Evolutionary conservation across 2,888 invertebrate genomes (phyloP), one percentile per base, ranked within the genome.

Genomic region (Arctia plantaginis): DNA sequence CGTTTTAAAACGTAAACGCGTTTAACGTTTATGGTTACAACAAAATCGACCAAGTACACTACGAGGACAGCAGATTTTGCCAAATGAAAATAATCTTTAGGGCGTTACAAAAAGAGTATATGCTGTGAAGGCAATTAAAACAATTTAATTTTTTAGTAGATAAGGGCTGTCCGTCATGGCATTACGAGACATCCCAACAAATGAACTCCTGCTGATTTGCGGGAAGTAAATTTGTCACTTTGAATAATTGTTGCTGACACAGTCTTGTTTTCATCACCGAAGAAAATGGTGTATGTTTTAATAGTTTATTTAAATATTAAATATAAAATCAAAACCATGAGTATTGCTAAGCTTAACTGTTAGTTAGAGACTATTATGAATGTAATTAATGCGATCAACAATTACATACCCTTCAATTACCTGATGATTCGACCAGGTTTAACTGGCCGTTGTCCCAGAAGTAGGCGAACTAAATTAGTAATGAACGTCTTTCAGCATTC

Each of bases 91-190:
- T 77, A 30, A 67, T 79, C 82, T 64, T 67, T 85, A 84, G 75
- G 23, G 4, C 8, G 1, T 23, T 30, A 15, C 4, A 0, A 3
- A 55, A 73, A 80, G 75, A 71, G 77, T 79, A 59, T 20, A n/a
- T 44, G 44, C 15, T 47, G 23, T 69, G 66, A 72, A 80, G 7
- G 76, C 79, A 74, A 83, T 81, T 76, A 74, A 64, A 78, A 72
- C 51, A 71, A 81, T 85, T 82, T 80, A 70, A 75, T 79, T 83
- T 83, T 87, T 82, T 81, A 69, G 83, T 85, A 82, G 78, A 80
- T 83, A 76, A 80, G 79, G 79, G 66, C 78, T 78, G 78, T 79
- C 78, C 74, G 65, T 82, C 78, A 80, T 75, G 75, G 67, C 75
- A 79, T 83, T 80, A 77, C 74, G 74, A 77, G 73, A 69, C 69